A percentile compares a stretch with the other conserved stretches of the same genome.
These are phyloP conservation scores for Matsumurasca onukii DNA, from an alignment of 1,140 invertebrate genomes.

Conservation along the genomic window DNA sequence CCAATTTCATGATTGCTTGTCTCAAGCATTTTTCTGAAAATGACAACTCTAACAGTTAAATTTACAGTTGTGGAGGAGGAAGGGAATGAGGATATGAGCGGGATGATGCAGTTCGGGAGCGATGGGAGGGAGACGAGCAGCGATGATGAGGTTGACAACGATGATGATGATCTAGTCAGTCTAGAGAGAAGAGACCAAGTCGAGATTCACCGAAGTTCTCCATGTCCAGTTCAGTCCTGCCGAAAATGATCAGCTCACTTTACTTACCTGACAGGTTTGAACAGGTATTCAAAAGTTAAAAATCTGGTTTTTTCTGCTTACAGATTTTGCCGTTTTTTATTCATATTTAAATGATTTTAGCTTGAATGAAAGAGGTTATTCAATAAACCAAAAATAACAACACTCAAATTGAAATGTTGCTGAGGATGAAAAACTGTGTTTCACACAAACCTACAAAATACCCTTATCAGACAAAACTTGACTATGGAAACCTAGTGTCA, in stretches of 20 bases:
- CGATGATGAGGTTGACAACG: constrained; percentile 28
- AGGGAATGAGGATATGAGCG: constrained; percentile 18
- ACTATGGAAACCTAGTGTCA: too few relatives aligned
- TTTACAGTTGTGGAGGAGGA: constrained; percentile 36
- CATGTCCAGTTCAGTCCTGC: constrained; percentile 89
- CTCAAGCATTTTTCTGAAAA: background rate
- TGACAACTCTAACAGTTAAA: too few relatives aligned
- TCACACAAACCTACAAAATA: too few relatives aligned
- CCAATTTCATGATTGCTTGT: background rate
- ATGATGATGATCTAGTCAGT: constrained; percentile 51
- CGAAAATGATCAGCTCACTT: constrained; percentile 77
- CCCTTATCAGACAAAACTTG: too few relatives aligned
- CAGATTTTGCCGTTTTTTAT: too few relatives aligned
- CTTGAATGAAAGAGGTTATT: background rate
- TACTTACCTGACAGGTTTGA: constrained; percentile 92
- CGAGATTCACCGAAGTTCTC: constrained; percentile 92
- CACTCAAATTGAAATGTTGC: too few relatives aligned
- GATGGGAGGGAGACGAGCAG: constrained; percentile 51
- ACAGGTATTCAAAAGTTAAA: constrained; percentile 55
- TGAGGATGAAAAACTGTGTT: too few relatives aligned
- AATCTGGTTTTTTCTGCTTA: too few relatives aligned
- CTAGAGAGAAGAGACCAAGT: constrained; percentile 79
- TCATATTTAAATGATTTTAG: too few relatives aligned
- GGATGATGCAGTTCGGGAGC: constrained; percentile 43
- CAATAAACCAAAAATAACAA: too few relatives aligned